Evolutionary conservation across 2,888 invertebrate genomes (phyloP), one percentile per base, ranked within the genome.

Genomic region (Cecidostiba fungosa): DNA sequence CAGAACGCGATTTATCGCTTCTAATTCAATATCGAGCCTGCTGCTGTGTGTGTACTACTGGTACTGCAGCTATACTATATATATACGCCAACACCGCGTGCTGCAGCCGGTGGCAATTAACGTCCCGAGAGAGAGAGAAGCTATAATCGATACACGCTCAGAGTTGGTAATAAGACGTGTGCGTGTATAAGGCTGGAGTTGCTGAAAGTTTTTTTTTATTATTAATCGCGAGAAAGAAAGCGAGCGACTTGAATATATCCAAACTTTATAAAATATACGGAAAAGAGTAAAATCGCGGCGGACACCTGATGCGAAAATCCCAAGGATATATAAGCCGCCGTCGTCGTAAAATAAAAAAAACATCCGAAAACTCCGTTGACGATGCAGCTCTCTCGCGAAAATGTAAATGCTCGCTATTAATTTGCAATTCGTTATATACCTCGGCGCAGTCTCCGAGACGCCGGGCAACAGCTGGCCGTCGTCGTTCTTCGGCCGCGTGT

Each of bases 1-100:
- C 90, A 88, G 87, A 87, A 86, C 88, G 88, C 89, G 92, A 93
- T 93, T 93, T 92, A 92, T 92, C 90, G 91, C 89, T 91, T 89
- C 91, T 91, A 91, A 92, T 92, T 92, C 91, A 91, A 91, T 92
- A 91, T 91, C 88, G 89, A 88, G 50, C 43, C 39, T 39, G 2
- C 59, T 50, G 23, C 66, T 4, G 26, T 12, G n/a, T n/a, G n/a
- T n/a, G n/a, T 12, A 5, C 80, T 39, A 43, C 36, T 23, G n/a
- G 3, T n/a, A 5, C 54, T n/a, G 54, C 54, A 5, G 54, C 54
- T n/a, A n/a, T 59, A 59, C 50, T 4, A 10, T 23, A 19, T 16
- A 8, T 39, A 32, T 36, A 0, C 54, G 54, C 70, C 12, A n/a
- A 14, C 29, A 54, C 23, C 43, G 39, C 29, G 80, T 12, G 74